Evolutionary conservation across 1,140 invertebrate genomes (phyloP).

Genomic region (Calosoma granatense): DNA sequence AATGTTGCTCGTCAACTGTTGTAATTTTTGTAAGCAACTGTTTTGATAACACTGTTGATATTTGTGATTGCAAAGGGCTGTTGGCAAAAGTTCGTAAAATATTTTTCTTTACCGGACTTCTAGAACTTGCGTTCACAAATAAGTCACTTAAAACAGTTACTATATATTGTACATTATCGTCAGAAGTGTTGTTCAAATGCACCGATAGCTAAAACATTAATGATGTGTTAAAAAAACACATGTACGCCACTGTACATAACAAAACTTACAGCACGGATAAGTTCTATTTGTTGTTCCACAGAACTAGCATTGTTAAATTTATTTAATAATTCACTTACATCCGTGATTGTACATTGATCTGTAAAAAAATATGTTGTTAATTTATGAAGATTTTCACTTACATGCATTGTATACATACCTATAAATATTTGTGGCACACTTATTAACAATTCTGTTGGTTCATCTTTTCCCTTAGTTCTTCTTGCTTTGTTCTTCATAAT

Average conservation of each 20-base stretch:
- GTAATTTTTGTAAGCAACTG: not conserved
- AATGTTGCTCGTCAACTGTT: not conserved
- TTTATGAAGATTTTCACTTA: no score
- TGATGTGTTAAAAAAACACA: no score
- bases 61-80: no score
- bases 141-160: not conserved
- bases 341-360: not conserved
- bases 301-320: not conserved
- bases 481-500: not conserved
- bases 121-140: not conserved
- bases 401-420: not conserved
- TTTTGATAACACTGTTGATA: not conserved
- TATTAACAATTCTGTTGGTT: not conserved
- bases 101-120: not conserved
- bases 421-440: not conserved
- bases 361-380: no score
- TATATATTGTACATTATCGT: not conserved
- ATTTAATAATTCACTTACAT: not conserved
- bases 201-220: not conserved
- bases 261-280: not conserved
- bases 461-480: not conserved
- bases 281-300: not conserved
- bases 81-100: slow-evolving; percentile 2
- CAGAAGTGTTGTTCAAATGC: not conserved
- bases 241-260: no score